Conservation (phyloP, 2,888 invertebrate species). For the Apamea monoglypha region DNA sequence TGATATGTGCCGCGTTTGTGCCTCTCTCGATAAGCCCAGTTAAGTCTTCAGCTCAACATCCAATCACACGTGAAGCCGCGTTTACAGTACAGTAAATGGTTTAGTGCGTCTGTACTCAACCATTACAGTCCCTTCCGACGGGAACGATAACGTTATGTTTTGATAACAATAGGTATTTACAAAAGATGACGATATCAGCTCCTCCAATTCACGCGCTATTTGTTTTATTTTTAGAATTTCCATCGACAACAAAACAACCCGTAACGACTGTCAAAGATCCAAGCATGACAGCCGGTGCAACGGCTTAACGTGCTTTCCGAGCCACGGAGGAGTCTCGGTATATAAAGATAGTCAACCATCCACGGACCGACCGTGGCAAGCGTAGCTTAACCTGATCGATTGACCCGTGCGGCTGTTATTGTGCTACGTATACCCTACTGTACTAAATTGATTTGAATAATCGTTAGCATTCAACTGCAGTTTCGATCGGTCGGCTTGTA, state of each 20-base stretch:
- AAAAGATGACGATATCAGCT: background rate
- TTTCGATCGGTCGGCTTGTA: background rate
- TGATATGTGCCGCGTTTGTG: constrained; percentile 13
- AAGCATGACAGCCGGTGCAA: background rate
- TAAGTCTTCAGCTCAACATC: constrained; percentile 26
- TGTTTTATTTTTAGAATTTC: background rate
- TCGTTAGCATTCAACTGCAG: background rate
- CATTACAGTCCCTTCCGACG: background rate
- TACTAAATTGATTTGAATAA: background rate
- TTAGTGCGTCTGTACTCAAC: background rate
- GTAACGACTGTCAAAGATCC: background rate
- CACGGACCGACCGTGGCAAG: background rate
- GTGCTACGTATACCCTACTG: background rate
- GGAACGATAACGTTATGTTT: background rate
- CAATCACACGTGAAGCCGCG: constrained; percentile 37
- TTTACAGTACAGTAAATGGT: background rate
- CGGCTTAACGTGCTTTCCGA: background rate
- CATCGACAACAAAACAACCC: background rate
- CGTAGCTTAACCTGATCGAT: background rate
- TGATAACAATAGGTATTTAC: background rate
- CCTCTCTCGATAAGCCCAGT: constrained; percentile 22
- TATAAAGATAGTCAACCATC: background rate
- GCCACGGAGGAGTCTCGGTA: background rate
- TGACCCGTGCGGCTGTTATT: background rate
- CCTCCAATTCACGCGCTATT: background rate